These are phyloP conservation scores for Lontra canadensis DNA, from an alignment of 2,113 vertebrate genomes.

Conservation along the genomic window DNA sequence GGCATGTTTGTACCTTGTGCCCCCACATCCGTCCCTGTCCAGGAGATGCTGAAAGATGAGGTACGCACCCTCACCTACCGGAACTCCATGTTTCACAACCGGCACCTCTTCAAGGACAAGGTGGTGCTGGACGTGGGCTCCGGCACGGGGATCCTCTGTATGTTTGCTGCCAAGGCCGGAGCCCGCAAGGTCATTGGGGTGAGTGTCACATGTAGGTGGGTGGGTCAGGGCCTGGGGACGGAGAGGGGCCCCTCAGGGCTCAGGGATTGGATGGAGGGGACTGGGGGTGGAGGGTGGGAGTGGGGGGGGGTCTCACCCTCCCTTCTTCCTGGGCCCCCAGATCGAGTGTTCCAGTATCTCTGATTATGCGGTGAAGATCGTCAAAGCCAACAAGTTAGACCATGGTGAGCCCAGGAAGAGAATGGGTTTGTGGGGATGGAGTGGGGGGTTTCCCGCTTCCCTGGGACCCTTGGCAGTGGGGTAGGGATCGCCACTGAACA, in stretches of 20 bases:
- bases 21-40: neutral
- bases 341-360: constrained; percentile 97
- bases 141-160: constrained; percentile 94
- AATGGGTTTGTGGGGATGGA: neutral
- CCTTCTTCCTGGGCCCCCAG: constrained; percentile 77
- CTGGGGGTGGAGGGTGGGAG: neutral
- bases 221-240: neutral
- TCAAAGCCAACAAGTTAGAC: constrained; percentile 95
- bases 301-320: neutral
- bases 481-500: neutral
- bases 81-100: constrained; percentile 97
- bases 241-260: neutral
- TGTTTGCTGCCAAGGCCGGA: constrained; percentile 96
- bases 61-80: constrained; percentile 95
- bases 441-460: neutral
- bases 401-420: constrained; percentile 85
- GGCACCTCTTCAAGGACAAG: constrained; percentile 96
- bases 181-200: constrained; percentile 95
- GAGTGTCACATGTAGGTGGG: constrained; percentile 13
- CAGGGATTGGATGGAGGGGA: neutral
- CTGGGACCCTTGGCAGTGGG: neutral
- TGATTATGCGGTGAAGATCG: constrained; percentile 95
- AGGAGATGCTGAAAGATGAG: constrained; percentile 98
- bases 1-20: accelerated
- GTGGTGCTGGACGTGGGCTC: constrained; percentile 95